These are phyloP conservation scores for Melinaea menophilus DNA, from an alignment of 2,888 invertebrate genomes.

Conservation along the genomic window DNA sequence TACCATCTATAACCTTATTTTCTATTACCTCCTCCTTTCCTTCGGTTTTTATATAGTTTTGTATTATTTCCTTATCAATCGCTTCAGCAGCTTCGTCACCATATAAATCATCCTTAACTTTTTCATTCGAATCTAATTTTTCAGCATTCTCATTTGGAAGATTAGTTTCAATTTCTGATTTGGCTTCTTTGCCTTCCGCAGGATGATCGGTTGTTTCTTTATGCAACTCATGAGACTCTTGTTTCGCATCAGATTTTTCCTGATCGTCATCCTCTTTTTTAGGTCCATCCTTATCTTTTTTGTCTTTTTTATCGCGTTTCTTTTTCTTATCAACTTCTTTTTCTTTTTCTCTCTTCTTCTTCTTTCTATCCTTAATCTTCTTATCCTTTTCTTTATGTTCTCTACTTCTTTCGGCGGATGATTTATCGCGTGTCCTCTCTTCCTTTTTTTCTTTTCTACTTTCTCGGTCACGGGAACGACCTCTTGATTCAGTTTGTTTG, in stretches of 20 bases:
- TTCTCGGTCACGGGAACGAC: conserved; percentile 72
- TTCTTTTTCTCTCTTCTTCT: conserved; percentile 73
- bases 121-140: conserved; percentile 37
- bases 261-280: conserved; percentile 42
- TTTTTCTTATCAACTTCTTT: conserved; percentile 72
- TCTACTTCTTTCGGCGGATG: conserved; percentile 66
- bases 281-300: conserved; percentile 65
- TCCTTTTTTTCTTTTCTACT: conserved; percentile 75
- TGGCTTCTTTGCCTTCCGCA: conserved; percentile 16
- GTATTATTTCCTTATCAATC: conserved; percentile 77
- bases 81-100: conserved; percentile 75
- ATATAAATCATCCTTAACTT: conserved; percentile 65
- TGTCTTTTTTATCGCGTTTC: conserved; percentile 76
- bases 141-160: conserved; percentile 36
- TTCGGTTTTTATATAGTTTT: conserved; percentile 74
- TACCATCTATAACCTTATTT: conserved; percentile 49
- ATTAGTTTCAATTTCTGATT: conserved; percentile 38
- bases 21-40: conserved; percentile 43
- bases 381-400: conserved; percentile 79
- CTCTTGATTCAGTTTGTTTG: conserved; percentile 68
- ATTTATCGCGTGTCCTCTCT: conserved; percentile 62
- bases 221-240: conserved; percentile 29
- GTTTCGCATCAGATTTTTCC: conserved; percentile 36
- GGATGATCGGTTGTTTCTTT: conserved; percentile 34
- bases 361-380: conserved; percentile 63